A percentile compares a stretch with the other conserved stretches of the same genome.
These are phyloP conservation scores for Sesamia inferens DNA, from an alignment of 2,888 invertebrate genomes.

Conservation along the genomic window DNA sequence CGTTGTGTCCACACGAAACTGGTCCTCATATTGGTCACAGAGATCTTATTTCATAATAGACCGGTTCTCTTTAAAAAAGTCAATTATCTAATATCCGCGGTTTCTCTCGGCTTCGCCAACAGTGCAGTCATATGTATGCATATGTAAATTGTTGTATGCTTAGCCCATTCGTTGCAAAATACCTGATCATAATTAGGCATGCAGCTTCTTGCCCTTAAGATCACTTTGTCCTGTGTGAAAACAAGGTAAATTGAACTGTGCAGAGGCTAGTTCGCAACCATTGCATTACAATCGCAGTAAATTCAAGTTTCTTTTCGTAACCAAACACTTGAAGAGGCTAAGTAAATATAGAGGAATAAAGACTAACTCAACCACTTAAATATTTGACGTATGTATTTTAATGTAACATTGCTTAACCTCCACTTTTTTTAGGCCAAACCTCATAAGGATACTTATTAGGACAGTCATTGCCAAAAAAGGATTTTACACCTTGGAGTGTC, in stretches of 20 bases:
- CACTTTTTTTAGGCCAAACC: slow-evolving; percentile 5
- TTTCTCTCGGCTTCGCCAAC: slow-evolving; percentile 58
- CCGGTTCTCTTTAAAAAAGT: slow-evolving; percentile 48
- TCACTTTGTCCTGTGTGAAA: slow-evolving; percentile 2
- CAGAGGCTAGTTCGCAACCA: not conserved
- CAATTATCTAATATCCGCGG: slow-evolving; percentile 67
- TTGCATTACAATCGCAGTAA: slow-evolving; percentile 2
- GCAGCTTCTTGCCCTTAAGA: not conserved
- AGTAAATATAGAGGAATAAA: not conserved
- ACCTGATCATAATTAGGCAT: slow-evolving; percentile 5
- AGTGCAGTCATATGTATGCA: slow-evolving; percentile 36
- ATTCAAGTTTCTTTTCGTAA: slow-evolving; percentile 12
- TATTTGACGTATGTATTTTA: slow-evolving; percentile 22
- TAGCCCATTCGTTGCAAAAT: slow-evolving; percentile 32
- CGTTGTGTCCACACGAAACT: slow-evolving; percentile 36
- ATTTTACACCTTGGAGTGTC: not conserved
- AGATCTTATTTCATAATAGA: slow-evolving; percentile 48
- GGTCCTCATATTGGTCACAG: slow-evolving; percentile 32
- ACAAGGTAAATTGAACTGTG: slow-evolving; percentile 1
- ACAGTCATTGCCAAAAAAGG: not conserved
- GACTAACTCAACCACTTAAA: not conserved
- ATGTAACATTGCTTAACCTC: slow-evolving; percentile 7
- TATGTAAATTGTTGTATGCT: slow-evolving; percentile 22
- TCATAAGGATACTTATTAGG: slow-evolving; percentile 8
- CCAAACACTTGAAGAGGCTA: slow-evolving; percentile 3